phyloP scores from a whole-genome alignment of 2,113 vertebrate species.

The Amia ocellicauda region DNA sequence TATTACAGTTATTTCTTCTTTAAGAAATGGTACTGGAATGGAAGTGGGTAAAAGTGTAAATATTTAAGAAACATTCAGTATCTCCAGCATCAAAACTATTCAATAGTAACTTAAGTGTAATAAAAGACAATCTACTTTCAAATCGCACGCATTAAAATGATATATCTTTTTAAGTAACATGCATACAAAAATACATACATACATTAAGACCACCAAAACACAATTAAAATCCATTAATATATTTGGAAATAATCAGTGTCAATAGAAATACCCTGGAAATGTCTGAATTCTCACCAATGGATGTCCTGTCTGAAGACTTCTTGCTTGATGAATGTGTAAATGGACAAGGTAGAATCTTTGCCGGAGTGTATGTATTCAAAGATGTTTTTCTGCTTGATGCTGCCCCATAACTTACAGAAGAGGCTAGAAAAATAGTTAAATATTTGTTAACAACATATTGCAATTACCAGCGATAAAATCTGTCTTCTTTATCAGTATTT shows the following conservation, averaged over 20 bases:
- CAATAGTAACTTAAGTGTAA: too few species aligned
- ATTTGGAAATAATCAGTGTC: not conserved
- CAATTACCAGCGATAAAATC: not conserved
- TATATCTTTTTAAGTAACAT: too few species aligned
- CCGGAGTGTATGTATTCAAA: constrained; percentile 80
- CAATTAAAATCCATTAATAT: not conserved
- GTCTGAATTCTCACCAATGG: constrained; percentile 38
- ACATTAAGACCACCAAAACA: not conserved
- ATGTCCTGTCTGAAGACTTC: constrained; percentile 47
- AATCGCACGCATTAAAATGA: too few species aligned
- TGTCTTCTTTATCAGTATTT: not conserved
- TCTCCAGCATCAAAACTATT: too few species aligned
- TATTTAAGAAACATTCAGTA: too few species aligned
- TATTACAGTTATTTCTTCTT: too few species aligned
- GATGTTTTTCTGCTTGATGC: constrained; percentile 64
- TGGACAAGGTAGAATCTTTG: constrained; percentile 76
- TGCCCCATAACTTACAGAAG: constrained; percentile 47
- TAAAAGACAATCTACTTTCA: too few species aligned
- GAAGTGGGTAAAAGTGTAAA: too few species aligned
- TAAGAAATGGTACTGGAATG: too few species aligned
- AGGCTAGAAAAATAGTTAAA: constrained; percentile 21
- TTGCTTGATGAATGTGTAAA: constrained; percentile 54
- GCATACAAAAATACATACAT: not conserved
- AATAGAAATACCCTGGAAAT: too few species aligned
- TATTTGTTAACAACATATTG: not conserved